Conservation (phyloP, 2,797 vertebrate species). For the Thaleichthys pacificus region DNA sequence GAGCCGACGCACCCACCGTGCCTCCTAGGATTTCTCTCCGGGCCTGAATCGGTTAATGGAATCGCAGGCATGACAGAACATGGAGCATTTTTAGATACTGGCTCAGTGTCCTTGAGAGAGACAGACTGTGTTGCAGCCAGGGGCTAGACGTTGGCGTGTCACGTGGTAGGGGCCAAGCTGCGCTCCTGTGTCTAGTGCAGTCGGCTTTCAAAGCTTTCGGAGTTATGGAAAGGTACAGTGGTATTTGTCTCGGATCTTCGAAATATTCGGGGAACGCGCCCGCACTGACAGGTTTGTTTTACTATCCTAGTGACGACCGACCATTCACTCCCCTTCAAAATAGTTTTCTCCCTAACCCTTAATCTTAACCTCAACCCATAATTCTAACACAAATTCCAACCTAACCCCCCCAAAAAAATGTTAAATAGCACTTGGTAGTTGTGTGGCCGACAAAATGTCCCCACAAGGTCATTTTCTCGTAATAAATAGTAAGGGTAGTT, state of each 20-base stretch:
- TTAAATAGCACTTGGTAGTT: too few species aligned
- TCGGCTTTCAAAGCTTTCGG: slow-evolving; percentile 2
- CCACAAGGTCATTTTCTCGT: too few species aligned
- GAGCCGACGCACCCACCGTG: background rate
- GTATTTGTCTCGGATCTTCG: background rate
- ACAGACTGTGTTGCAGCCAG: slow-evolving; percentile 28
- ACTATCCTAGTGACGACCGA: background rate
- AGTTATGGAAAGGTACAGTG: background rate
- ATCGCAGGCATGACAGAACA: slow-evolving; percentile 15
- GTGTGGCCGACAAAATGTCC: too few species aligned
- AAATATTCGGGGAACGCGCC: background rate
- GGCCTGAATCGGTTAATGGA: slow-evolving; percentile 9
- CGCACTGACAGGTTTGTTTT: background rate
- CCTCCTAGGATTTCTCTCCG: background rate
- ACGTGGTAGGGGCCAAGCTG: slow-evolving; percentile 28
- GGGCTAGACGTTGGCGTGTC: slow-evolving; percentile 18
- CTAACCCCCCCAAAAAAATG: too few species aligned
- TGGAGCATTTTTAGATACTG: background rate
- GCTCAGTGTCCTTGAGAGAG: slow-evolving; percentile 27
- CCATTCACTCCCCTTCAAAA: too few species aligned
- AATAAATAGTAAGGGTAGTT: too few species aligned
- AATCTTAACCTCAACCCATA: too few species aligned
- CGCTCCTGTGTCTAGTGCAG: slow-evolving; percentile 10
- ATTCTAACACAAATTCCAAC: too few species aligned
- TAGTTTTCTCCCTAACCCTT: background rate